Conservation (phyloP, 2,797 vertebrate genomes). For the Furcifer pardalis region DNA sequence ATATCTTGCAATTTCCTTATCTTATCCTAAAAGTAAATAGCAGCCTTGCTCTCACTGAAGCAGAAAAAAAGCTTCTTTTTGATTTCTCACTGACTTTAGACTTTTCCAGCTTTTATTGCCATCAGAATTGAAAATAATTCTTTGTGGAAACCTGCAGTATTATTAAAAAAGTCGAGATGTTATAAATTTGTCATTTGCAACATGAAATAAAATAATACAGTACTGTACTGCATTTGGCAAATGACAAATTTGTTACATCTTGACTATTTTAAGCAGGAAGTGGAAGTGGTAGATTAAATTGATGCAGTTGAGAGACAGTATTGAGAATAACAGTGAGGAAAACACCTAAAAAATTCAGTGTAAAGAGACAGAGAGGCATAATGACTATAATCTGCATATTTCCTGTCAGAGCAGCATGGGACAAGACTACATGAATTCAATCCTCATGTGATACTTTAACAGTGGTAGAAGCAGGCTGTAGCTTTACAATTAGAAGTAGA, state of each 20-base stretch:
- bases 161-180: no score
- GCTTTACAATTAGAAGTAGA: no score
- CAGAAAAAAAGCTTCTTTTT: not conserved
- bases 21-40: not conserved
- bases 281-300: no score
- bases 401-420: not conserved
- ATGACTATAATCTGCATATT: not conserved
- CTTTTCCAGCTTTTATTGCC: not conserved
- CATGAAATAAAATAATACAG: no score
- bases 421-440: not conserved
- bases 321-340: not conserved
- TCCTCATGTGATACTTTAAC: not conserved
- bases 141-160: not conserved
- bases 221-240: not conserved
- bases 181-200: no score
- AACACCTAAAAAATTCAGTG: not conserved
- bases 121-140: not conserved
- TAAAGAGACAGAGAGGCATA: not conserved
- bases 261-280: not conserved
- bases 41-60: not conserved
- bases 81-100: not conserved
- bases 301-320: not conserved
- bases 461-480: no score
- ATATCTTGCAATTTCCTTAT: slow-evolving; percentile 2
- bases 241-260: not conserved